Conservation (phyloP, 2,797 vertebrate genomes). For the Hydrocynus forskahlii region DNA sequence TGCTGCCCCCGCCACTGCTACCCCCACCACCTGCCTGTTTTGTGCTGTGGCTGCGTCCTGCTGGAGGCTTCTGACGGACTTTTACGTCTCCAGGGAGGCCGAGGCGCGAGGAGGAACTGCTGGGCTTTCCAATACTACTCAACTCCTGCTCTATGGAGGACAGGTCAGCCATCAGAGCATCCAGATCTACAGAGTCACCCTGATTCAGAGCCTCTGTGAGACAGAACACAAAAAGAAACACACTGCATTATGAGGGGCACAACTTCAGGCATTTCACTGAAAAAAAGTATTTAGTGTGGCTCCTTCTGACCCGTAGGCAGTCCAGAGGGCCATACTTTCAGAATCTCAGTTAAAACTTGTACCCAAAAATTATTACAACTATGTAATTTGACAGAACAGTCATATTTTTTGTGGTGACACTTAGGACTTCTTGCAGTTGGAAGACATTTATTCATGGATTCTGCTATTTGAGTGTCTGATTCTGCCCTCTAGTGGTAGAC, state of each 20-base stretch:
- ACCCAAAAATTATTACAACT: background rate
- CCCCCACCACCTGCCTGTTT: constrained; percentile 77
- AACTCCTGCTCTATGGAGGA: constrained; percentile 98
- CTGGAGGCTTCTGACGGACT: constrained; percentile 84
- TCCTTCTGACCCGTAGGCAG: background rate
- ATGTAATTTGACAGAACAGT: background rate
- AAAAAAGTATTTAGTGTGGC: background rate
- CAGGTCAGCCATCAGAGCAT: constrained; percentile 96
- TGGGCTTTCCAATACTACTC: constrained; percentile 86
- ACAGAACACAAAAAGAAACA: background rate
- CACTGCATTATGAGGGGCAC: background rate
- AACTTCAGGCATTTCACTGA: too few relatives aligned
- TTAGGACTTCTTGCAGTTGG: background rate
- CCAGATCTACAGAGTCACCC: constrained; percentile 93
- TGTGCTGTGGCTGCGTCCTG: constrained; percentile 76
- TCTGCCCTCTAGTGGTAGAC: background rate
- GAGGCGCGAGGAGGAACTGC: constrained; percentile 68
- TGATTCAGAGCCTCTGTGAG: constrained; percentile 94
- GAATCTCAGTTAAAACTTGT: background rate
- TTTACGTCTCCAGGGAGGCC: constrained; percentile 76
- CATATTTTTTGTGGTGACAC: background rate
- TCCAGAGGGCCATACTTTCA: background rate
- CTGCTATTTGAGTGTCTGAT: background rate
- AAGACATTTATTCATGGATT: background rate
- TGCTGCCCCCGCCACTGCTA: constrained; percentile 75